Percentiles rank a stretch among this genome's conserved stretches.
Conservation (phyloP, 2,797 vertebrate genomes). For the Parauchenoglanis punctatus region DNA sequence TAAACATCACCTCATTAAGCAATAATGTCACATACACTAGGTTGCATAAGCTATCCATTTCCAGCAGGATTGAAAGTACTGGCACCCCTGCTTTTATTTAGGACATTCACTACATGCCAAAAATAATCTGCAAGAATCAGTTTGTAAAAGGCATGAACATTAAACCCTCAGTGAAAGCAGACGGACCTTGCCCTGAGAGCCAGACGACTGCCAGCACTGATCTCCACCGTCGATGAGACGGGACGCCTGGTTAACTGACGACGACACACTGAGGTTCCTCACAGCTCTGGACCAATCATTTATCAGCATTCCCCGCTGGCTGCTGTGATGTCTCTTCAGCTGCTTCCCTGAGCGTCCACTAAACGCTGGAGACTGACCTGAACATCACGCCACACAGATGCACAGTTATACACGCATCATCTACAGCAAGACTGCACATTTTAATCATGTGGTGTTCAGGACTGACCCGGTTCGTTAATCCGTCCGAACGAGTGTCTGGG, state of each 20-base stretch:
- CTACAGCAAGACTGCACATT: not conserved
- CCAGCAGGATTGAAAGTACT: not conserved
- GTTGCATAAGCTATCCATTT: not conserved
- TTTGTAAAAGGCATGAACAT: not conserved
- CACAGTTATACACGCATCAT: not conserved
- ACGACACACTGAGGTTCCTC: constrained; percentile 91
- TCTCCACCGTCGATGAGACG: constrained; percentile 92
- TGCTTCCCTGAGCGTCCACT: constrained; percentile 96
- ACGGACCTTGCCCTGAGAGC: constrained; percentile 94
- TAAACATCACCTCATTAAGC: not conserved
- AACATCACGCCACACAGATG: not conserved
- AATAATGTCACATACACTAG: not conserved
- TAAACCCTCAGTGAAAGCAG: not conserved
- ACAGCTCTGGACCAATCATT: constrained; percentile 97
- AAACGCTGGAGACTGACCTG: constrained; percentile 92
- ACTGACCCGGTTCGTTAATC: constrained; percentile 94
- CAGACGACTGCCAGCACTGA: constrained; percentile 98
- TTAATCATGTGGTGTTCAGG: not conserved
- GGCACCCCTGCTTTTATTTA: not conserved
- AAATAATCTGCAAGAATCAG: not conserved
- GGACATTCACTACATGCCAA: not conserved
- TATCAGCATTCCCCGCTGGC: constrained; percentile 91
- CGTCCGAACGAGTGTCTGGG: constrained; percentile 92
- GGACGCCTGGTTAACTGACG: constrained; percentile 91
- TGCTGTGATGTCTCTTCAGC: constrained; percentile 88